Conservation (phyloP, 2,113 vertebrate species). For the Axis porcinus region DNA sequence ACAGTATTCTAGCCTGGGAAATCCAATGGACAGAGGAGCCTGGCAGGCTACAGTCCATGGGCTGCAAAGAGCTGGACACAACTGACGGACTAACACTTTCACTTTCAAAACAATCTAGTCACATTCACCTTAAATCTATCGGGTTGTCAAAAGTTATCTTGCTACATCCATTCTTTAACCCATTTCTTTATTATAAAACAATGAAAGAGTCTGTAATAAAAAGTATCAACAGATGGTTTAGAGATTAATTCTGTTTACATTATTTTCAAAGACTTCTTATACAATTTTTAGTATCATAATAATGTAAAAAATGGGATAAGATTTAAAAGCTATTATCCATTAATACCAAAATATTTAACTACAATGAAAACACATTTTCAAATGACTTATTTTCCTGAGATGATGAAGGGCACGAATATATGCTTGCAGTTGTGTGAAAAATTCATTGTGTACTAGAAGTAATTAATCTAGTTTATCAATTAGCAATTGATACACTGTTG, state of each 20-base stretch:
- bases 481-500: not conserved
- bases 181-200: not conserved
- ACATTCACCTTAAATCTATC: not conserved
- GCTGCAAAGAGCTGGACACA: not conserved
- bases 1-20: not conserved
- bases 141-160: not conserved
- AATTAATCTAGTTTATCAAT: not conserved
- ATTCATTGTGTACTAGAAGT: not conserved
- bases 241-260: not conserved
- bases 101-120: not conserved
- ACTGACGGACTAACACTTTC: not conserved
- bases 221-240: not conserved
- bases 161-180: not conserved
- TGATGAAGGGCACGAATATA: not conserved
- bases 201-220: not conserved
- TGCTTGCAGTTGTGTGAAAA: not conserved
- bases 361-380: not conserved
- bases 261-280: not conserved
- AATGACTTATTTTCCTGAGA: not conserved
- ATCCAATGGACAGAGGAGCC: not conserved
- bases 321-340: not conserved
- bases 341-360: not conserved
- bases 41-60: not conserved
- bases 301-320: not conserved
- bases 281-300: not conserved